phyloP scores from a whole-genome alignment of 2,888 invertebrate species.

The Melanostoma mellinum region DNA sequence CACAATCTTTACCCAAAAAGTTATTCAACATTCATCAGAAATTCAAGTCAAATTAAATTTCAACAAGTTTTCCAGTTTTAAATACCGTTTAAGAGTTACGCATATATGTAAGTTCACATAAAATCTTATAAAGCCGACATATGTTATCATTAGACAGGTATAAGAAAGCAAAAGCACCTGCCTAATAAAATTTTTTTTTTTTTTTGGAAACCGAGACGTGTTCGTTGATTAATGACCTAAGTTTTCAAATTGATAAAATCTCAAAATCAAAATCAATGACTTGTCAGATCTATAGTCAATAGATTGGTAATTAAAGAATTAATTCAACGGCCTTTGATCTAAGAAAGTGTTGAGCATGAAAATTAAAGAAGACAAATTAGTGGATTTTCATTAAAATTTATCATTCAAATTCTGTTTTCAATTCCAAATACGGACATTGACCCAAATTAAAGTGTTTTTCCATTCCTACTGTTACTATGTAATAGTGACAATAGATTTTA shows the following conservation, averaged over 20 bases:
- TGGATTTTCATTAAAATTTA: background rate
- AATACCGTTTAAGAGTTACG: too few relatives aligned
- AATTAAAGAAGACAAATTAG: slow-evolving; percentile 11
- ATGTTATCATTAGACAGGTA: too few relatives aligned
- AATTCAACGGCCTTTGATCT: background rate
- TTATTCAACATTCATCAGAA: too few relatives aligned
- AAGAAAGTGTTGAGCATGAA: background rate
- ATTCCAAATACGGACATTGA: slow-evolving; percentile 17
- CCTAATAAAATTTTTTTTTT: too few relatives aligned
- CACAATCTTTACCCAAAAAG: too few relatives aligned
- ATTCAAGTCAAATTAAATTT: too few relatives aligned
- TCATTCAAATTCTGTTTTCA: background rate
- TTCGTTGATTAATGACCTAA: background rate
- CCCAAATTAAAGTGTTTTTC: slow-evolving; percentile 19
- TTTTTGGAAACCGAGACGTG: too few relatives aligned
- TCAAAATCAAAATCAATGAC: slow-evolving; percentile 10
- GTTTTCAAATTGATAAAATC: background rate
- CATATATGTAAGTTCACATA: too few relatives aligned
- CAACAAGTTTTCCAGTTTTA: too few relatives aligned
- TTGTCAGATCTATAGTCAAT: slow-evolving; percentile 20
- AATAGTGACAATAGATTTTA: background rate
- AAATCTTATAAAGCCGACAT: too few relatives aligned
- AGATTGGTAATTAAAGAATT: slow-evolving; percentile 21
- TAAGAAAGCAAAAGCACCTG: too few relatives aligned
- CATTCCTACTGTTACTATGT: background rate